Base-by-base conservation (phyloP, 2,797 vertebrate genomes). In the Varecia variegata region DNA sequence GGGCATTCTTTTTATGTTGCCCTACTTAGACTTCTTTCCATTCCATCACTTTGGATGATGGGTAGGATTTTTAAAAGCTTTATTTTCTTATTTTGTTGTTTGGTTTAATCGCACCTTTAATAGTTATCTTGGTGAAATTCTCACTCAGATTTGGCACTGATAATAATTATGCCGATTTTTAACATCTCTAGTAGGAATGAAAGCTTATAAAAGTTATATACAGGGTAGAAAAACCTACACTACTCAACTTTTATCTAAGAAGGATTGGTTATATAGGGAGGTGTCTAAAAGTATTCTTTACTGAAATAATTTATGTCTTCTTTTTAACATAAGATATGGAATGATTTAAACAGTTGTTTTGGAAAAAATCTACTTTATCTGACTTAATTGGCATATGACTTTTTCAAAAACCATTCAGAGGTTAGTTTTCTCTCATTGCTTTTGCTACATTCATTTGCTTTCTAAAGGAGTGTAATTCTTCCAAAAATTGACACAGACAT, bases 291-390 rank as follows among this genome's bases (percentile, higher is more conserved):
- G 45, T 96, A 23, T 94, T 92, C n/a, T 83, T 94, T 83, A 89
- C 40, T 87, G 70, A 83, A 88, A 25, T 93, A 71, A 77, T 92
- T 70, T 93, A 25, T 89, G 68, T 60, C 23, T 95, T 38, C 7
- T 70, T 95, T 96, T 71, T 89, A 85, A 32, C 95, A 95, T 89
- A 95, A 88, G 67, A 54, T 58, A 47, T 80, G 40, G n/a, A 95
- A 76, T 90, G 7, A 11, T 81, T 97, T 94, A 95, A 95, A 84
- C 32, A 94, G n/a, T 35, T 86, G 50, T 87, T 96, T 94, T 67
- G 9, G 25, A 85, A 76, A 76, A 84, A 40, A 35, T 50, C 35
- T 88, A 43, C 1, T 2, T 45, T 91, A 32, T 91, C 82, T 85
- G 85, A 92, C 38, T 92, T 87, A 94, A n/a, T 93, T 92, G 76